Evolutionary conservation across 2,797 vertebrate species (phyloP).

Genomic region (Typhlichthys subterraneus): DNA sequence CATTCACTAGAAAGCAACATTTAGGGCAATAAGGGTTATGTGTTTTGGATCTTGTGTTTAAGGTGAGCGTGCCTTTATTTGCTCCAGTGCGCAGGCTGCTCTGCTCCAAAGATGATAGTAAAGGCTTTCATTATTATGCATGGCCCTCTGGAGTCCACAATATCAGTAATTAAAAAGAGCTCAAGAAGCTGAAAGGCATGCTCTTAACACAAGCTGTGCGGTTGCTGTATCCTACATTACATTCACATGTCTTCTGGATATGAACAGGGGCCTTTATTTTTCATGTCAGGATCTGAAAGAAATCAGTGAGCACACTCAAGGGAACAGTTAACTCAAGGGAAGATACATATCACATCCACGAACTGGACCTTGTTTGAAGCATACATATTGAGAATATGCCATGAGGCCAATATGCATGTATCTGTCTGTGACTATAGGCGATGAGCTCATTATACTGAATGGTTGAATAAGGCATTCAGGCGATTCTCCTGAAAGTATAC

Average conservation of each 20-base stretch:
- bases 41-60: slow-evolving; percentile 20
- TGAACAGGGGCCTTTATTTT: slow-evolving; percentile 20
- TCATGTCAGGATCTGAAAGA: slow-evolving; percentile 46
- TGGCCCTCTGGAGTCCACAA: slow-evolving; percentile 43
- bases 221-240: slow-evolving; percentile 15
- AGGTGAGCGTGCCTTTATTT: slow-evolving; percentile 46
- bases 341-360: slow-evolving; percentile 61
- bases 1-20: background rate
- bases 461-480: slow-evolving; percentile 45
- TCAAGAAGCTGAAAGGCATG: slow-evolving; percentile 41
- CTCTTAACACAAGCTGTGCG: slow-evolving; percentile 40
- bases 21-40: slow-evolving; percentile 4
- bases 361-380: slow-evolving; percentile 33
- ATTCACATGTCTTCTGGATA: slow-evolving; percentile 46
- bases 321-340: slow-evolving; percentile 53
- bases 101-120: slow-evolving; percentile 46
- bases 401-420: slow-evolving; percentile 23
- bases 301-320: slow-evolving; percentile 44
- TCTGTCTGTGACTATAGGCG: slow-evolving; percentile 19
- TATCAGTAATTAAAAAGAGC: slow-evolving; percentile 69
- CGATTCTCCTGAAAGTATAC: slow-evolving; percentile 39
- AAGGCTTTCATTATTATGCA: slow-evolving; percentile 67
- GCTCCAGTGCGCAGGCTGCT: slow-evolving; percentile 40
- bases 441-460: slow-evolving; percentile 49
- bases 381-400: slow-evolving; percentile 42